These are phyloP conservation scores for Chymomyza amoena DNA, from an alignment of 2,888 invertebrate genomes.

Conservation along the genomic window DNA sequence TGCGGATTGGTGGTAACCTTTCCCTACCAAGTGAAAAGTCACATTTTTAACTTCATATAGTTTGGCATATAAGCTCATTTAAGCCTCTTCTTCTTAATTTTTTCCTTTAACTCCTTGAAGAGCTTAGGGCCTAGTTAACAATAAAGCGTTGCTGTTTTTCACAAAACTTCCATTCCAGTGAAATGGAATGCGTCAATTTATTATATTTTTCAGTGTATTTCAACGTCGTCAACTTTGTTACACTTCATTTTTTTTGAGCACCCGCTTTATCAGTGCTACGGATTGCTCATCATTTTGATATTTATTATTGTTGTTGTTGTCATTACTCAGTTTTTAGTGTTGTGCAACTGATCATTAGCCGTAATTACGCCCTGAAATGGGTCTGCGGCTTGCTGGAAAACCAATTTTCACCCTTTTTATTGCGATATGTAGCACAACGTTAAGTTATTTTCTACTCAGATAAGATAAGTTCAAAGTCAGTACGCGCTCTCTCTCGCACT, in stretches of 20 bases:
- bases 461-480: not conserved
- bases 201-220: too few relatives aligned
- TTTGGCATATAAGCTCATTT: too few relatives aligned
- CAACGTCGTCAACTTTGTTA: too few relatives aligned
- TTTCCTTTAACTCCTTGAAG: too few relatives aligned
- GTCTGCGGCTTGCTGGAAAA: slow-evolving; percentile 36
- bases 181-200: too few relatives aligned
- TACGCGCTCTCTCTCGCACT: not conserved
- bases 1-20: too few relatives aligned
- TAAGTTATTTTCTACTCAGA: not conserved
- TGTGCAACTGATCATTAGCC: slow-evolving; percentile 30
- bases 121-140: too few relatives aligned
- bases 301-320: not conserved
- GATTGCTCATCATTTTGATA: not conserved
- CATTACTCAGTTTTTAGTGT: not conserved
- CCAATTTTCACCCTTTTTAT: slow-evolving; percentile 13
- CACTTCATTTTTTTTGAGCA: not conserved
- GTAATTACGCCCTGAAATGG: slow-evolving; percentile 43
- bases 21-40: too few relatives aligned
- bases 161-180: too few relatives aligned
- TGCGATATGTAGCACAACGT: slow-evolving; percentile 3
- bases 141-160: too few relatives aligned
- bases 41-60: too few relatives aligned
- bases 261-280: not conserved
- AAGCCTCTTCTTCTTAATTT: too few relatives aligned